Conservation (phyloP, 1,140 invertebrate species). For the Drosophila dunni region DNA sequence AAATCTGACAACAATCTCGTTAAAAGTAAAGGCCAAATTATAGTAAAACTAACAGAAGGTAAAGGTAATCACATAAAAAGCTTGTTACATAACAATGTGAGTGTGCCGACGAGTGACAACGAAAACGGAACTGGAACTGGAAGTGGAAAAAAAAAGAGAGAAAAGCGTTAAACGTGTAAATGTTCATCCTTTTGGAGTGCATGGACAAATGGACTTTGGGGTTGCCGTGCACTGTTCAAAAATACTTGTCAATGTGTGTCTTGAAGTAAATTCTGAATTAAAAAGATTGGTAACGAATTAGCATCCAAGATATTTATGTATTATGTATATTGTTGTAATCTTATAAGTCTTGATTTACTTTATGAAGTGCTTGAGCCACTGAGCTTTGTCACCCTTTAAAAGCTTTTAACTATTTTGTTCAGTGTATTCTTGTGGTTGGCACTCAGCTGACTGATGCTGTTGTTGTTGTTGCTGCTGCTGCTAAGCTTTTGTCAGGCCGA, state of each 20-base stretch:
- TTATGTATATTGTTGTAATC: no score
- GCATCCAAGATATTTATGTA: no score
- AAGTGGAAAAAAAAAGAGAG: slow-evolving; percentile 49
- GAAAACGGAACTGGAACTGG: slow-evolving; percentile 68
- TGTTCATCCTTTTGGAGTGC: slow-evolving; percentile 39
- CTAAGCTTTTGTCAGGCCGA: slow-evolving; percentile 77
- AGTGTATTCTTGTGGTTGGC: slow-evolving; percentile 22
- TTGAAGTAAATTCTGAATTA: no score
- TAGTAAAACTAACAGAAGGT: slow-evolving; percentile 80
- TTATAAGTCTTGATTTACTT: no score
- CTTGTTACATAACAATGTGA: slow-evolving; percentile 76
- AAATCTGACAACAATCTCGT: slow-evolving; percentile 75
- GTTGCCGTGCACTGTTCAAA: no score
- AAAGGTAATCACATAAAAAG: slow-evolving; percentile 82
- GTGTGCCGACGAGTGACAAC: slow-evolving; percentile 20
- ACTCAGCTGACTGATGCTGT: slow-evolving; percentile 29
- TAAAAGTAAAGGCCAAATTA: slow-evolving; percentile 82
- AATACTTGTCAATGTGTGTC: no score
- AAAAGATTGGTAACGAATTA: no score
- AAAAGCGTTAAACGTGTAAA: slow-evolving; percentile 64
- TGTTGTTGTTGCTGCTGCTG: slow-evolving; percentile 37
- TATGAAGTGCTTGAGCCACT: no score
- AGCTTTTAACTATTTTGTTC: no score
- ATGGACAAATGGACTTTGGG: no score
- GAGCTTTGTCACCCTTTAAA: no score